Evolutionary conservation across 2,888 invertebrate species (phyloP).

Genomic region (Standfussiana lucernea): DNA sequence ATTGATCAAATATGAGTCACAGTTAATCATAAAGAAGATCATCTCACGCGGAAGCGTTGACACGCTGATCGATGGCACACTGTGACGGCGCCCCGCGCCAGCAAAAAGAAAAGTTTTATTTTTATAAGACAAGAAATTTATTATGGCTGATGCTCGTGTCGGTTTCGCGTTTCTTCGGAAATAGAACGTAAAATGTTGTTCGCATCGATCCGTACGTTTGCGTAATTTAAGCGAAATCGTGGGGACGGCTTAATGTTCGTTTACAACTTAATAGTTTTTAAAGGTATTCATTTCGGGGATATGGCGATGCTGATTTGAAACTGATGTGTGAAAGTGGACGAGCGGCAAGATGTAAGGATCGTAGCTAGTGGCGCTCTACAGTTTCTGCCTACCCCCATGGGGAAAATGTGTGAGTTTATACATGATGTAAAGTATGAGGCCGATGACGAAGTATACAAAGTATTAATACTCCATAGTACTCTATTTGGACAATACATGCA

Average conservation of each 20-base stretch:
- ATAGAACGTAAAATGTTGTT: conserved; percentile 85
- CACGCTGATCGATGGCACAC: conserved; percentile 69
- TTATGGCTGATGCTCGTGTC: conserved; percentile 88
- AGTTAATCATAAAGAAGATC: conserved; percentile 57
- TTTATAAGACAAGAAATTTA: conserved; percentile 91
- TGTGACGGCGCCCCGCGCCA: conserved; percentile 82
- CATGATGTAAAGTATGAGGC: neutral
- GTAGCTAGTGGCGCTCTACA: neutral
- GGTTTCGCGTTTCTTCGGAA: conserved; percentile 88
- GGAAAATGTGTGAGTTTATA: neutral
- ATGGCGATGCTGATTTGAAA: neutral
- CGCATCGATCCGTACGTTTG: conserved; percentile 77
- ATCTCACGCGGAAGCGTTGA: conserved; percentile 65
- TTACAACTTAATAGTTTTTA: conserved; percentile 37
- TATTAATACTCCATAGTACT: neutral
- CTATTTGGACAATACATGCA: neutral
- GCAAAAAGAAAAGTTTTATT: conserved; percentile 90
- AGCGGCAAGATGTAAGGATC: neutral
- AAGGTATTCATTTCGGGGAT: neutral
- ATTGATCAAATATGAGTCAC: conserved; percentile 54
- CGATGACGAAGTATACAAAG: neutral
- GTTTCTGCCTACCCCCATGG: no score
- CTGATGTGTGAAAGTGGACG: no score
- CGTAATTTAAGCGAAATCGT: conserved; percentile 62
- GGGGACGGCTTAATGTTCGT: conserved; percentile 52